Percentiles rank a stretch among this genome's conserved stretches.
Conservation (phyloP, 2,113 vertebrate species). For the Peromyscus polionotus region DNA sequence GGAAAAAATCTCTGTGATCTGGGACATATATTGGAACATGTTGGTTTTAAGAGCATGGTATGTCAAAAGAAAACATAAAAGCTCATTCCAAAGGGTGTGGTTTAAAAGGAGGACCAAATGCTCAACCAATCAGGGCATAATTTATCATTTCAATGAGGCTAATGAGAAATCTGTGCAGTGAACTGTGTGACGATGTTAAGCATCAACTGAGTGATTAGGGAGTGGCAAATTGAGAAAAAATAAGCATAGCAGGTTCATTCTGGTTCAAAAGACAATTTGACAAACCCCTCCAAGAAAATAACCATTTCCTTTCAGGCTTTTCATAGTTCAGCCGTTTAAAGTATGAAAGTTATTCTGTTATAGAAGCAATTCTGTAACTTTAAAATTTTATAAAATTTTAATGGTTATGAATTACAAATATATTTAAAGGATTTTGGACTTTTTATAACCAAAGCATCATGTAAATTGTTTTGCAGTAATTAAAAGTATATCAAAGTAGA, state of each 20-base stretch:
- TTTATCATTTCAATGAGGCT: neutral
- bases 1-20: neutral
- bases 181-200: neutral
- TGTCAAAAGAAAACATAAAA: neutral
- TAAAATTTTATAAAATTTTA: neutral
- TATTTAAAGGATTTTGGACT: neutral
- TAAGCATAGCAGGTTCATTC: neutral
- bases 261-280: neutral
- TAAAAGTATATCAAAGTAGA: neutral
- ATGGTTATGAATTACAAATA: conserved; percentile 27
- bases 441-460: neutral
- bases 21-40: neutral
- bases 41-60: neutral
- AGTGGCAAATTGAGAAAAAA: neutral
- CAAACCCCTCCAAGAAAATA: neutral
- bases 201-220: neutral
- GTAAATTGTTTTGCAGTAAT: neutral
- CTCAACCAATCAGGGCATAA: neutral
- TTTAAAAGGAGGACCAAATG: neutral
- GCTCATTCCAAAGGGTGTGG: neutral
- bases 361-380: neutral
- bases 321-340: neutral
- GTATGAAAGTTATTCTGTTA: conserved; percentile 5
- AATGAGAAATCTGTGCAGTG: neutral
- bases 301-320: neutral